Conservation (phyloP, 1,140 invertebrate species). For the Pseudachorutes palmiensis region DNA sequence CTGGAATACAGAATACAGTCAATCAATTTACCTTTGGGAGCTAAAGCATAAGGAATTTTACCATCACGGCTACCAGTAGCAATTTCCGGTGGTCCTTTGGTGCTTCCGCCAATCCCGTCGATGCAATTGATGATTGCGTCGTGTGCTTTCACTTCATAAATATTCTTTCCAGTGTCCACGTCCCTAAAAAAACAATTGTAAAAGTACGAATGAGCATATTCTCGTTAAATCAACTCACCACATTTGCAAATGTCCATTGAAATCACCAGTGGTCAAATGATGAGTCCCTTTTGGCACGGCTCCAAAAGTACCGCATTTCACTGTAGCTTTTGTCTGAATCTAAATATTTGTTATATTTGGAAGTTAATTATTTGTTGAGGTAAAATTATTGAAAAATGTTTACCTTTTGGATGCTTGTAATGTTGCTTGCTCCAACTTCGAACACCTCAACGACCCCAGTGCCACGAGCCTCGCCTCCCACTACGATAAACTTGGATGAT, state of each 20-base stretch:
- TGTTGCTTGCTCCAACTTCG: constrained; percentile 63
- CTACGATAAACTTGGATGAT: constrained; percentile 79
- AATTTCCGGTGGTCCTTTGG: constrained; percentile 88
- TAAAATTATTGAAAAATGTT: constrained; percentile 2
- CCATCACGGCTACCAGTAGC: constrained; percentile 89
- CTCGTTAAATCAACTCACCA: too few species aligned
- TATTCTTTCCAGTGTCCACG: constrained; percentile 59
- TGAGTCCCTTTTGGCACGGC: constrained; percentile 68
- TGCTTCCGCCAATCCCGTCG: constrained; percentile 75
- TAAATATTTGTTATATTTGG: constrained; percentile 39
- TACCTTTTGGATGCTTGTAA: constrained; percentile 61
- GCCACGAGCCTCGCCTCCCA: constrained; percentile 75
- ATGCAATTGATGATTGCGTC: constrained; percentile 83
- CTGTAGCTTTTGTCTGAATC: constrained; percentile 66
- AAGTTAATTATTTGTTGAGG: constrained; percentile 5
- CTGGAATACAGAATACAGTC: too few species aligned
- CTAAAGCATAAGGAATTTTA: constrained; percentile 40
- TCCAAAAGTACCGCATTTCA: constrained; percentile 89
- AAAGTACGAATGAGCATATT: too few species aligned
- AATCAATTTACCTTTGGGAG: too few species aligned
- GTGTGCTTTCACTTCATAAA: constrained; percentile 78
- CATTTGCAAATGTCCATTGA: constrained; percentile 74
- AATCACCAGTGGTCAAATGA: constrained; percentile 82
- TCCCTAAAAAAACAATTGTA: too few species aligned
- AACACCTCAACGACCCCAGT: constrained; percentile 81